Evolutionary conservation across 2,797 vertebrate species (phyloP).

Genomic region (Chloroceryle amazona): DNA sequence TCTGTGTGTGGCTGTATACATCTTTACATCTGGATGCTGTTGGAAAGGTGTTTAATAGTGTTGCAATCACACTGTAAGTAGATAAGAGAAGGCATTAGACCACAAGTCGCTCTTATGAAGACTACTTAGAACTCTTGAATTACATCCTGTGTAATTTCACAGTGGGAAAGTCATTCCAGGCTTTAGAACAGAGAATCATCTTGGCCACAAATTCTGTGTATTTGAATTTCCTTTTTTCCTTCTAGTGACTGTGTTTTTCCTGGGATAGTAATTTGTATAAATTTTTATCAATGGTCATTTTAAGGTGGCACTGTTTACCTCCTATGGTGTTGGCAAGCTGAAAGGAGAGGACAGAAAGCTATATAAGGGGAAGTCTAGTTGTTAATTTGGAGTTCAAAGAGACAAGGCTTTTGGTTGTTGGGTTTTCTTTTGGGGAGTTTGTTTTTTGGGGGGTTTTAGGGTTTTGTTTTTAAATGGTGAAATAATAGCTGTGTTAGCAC

Average conservation of each 20-base stretch:
- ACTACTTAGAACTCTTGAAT: not conserved
- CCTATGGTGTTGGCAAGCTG: not conserved
- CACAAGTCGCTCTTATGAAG: not conserved
- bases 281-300: not conserved
- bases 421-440: too few species aligned
- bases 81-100: not conserved
- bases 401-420: not conserved
- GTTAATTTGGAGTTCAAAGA: not conserved
- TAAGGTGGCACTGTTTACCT: not conserved
- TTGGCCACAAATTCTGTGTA: not conserved
- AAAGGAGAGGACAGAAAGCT: not conserved
- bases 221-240: not conserved
- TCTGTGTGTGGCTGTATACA: not conserved
- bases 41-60: not conserved
- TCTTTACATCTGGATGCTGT: not conserved
- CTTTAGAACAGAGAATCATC: not conserved
- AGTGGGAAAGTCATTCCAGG: not conserved
- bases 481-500: not conserved
- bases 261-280: not conserved
- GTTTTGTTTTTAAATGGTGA: not conserved
- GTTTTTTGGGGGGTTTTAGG: too few species aligned
- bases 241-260: not conserved
- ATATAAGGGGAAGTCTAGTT: not conserved
- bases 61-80: not conserved
- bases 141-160: not conserved